Evolutionary conservation across 2,113 vertebrate species (phyloP).

Genomic region (Pseudopodoces humilis): DNA sequence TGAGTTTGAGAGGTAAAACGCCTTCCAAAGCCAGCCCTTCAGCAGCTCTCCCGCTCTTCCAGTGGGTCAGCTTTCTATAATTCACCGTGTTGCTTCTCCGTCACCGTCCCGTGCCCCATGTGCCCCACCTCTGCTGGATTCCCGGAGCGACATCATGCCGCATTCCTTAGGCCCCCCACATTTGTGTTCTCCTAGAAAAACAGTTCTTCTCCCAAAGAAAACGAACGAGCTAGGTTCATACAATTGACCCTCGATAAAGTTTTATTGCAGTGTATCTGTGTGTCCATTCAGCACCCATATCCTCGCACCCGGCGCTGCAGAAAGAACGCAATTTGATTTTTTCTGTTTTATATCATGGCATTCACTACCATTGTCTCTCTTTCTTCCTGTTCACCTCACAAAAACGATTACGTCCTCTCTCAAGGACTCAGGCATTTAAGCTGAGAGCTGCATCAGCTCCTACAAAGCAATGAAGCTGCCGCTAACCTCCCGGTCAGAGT

Average conservation of each 20-base stretch:
- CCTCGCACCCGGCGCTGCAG: background rate
- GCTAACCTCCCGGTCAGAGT: fast-evolving
- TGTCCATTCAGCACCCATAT: background rate
- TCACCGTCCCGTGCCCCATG: fast-evolving
- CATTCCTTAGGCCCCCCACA: fast-evolving
- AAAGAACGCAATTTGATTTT: background rate
- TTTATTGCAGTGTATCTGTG: background rate
- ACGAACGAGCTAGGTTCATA: background rate
- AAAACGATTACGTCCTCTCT: background rate
- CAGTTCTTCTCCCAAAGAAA: background rate
- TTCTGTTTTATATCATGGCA: background rate
- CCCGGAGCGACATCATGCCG: too few species aligned
- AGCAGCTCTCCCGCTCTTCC: too few species aligned
- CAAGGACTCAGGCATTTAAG: background rate
- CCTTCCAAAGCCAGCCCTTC: background rate
- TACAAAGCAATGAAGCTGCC: background rate
- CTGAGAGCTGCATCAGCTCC: background rate
- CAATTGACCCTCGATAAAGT: background rate
- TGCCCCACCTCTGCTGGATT: fast-evolving
- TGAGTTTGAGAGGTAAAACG: background rate
- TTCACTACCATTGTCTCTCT: background rate
- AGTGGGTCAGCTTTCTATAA: fast-evolving
- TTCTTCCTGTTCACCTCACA: background rate
- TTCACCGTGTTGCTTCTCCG: background rate
- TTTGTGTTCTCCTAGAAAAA: background rate